Evolutionary conservation across 2,888 invertebrate species (phyloP), one percentile per base, ranked within the genome.

Genomic region (Anticlea derivata): DNA sequence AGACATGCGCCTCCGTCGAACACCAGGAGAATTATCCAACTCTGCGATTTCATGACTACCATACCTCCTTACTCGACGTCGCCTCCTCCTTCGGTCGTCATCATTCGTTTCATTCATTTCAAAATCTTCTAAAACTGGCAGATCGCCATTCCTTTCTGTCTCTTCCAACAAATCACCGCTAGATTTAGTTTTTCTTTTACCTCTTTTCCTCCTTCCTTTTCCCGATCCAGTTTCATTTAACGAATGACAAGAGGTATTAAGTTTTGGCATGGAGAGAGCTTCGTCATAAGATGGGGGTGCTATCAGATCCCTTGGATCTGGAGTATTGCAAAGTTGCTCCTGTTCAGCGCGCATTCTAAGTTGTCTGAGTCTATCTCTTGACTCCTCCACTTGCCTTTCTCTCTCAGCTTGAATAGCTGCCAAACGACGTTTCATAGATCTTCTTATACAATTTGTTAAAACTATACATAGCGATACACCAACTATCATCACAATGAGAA

Each of bases 281-380:
- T 95, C 96, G 65, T 93, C 94, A 67, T 96, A 96, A 1, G 94
- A 94, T 0, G 96, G 96, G 26, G 95, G 94, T 50, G 93, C 92
- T 22, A 94, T 89, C 39, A 93, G 74, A 79, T 95, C 95, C 61
- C 94, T 91, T 0, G 93, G 93, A 75, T 94, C 94, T 4, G 94
- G 93, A 12, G 94, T 93, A 68, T 93, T 94, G 41, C 91, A 85
- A 7, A 92, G 80, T 8, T 90, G 90, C 60, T 92, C 92, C 59
- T 92, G 91, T 65, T 91, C 91, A 33, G 87, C 84, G 5, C 83
- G 83, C 44, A 93, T 77, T 65, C 93, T 80, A 7, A 91, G 70
- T 24, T 92, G 90, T 55, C 93, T 89, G 7, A 92, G 69, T 29
- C 92, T 83, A 72, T 92, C 93, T 75, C 89, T 89, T 38, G 91